A percentile compares a stretch with the other conserved stretches of the same genome.
phyloP scores from a whole-genome alignment of 2,888 invertebrate genomes.

The Notodonta ziczac region DNA sequence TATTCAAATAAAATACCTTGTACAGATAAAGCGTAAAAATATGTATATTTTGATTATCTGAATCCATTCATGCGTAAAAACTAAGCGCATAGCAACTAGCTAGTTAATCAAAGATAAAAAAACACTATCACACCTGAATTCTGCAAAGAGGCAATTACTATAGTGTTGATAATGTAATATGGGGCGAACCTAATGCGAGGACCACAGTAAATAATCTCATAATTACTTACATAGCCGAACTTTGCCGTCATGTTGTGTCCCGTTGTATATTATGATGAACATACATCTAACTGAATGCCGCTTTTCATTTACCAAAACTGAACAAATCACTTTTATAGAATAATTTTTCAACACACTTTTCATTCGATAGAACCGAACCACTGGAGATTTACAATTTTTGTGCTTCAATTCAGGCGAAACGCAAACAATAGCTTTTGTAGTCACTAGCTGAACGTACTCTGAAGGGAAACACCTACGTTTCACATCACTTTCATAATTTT shows the following conservation, averaged over 20 bases:
- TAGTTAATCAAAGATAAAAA: conserved; percentile 12
- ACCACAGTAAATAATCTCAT: neutral
- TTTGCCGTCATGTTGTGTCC: conserved; percentile 86
- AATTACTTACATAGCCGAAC: conserved; percentile 83
- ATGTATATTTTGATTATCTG: conserved; percentile 3
- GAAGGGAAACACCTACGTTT: conserved; percentile 71
- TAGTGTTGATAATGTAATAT: too few relatives aligned
- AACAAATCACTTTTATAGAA: conserved; percentile 81
- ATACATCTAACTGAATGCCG: conserved; percentile 82
- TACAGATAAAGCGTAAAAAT: conserved; percentile 16
- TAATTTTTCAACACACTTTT: conserved; percentile 74
- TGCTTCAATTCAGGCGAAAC: conserved; percentile 59
- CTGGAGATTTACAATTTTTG: conserved; percentile 72
- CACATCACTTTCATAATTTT: conserved; percentile 81
- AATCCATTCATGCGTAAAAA: conserved; percentile 16
- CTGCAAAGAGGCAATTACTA: too few relatives aligned
- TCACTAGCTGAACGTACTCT: conserved; percentile 68
- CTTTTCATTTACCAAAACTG: conserved; percentile 76
- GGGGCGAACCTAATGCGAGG: too few relatives aligned
- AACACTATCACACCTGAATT: too few relatives aligned
- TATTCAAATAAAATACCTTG: neutral
- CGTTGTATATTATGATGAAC: conserved; percentile 83
- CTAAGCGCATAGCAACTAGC: conserved; percentile 22
- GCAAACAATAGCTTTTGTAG: conserved; percentile 80
- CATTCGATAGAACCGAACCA: conserved; percentile 77